These are phyloP conservation scores for Periophthalmodon schlosseri DNA, from an alignment of 2,113 vertebrate species.

Conservation along the genomic window DNA sequence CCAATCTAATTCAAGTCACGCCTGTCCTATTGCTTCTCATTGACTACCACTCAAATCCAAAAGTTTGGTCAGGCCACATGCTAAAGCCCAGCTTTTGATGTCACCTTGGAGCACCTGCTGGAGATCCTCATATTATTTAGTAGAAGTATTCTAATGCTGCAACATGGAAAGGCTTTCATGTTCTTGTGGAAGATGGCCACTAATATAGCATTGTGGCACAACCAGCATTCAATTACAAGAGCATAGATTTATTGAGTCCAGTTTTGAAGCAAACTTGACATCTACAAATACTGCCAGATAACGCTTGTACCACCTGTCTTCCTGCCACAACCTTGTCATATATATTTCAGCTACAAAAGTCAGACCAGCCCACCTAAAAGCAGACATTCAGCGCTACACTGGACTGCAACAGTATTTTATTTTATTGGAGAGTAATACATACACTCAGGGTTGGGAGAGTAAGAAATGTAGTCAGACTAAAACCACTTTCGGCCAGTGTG, in stretches of 20 bases:
- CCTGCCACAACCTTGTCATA: conserved; percentile 20
- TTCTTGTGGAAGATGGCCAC: conserved; percentile 1
- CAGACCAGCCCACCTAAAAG: conserved; percentile 20
- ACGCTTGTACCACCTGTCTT: conserved; percentile 37
- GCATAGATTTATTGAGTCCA: conserved; percentile 5
- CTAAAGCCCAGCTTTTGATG: background rate
- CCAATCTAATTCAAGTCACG: conserved; percentile 30
- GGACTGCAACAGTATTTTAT: conserved; percentile 24
- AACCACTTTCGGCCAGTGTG: background rate
- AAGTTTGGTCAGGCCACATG: conserved; percentile 6
- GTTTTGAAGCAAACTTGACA: conserved; percentile 26
- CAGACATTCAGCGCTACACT: conserved; percentile 10
- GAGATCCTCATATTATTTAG: background rate
- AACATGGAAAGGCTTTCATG: background rate
- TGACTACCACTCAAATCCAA: conserved; percentile 7
- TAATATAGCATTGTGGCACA: conserved; percentile 7
- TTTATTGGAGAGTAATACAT: conserved; percentile 14
- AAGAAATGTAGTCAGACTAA: conserved; percentile 7
- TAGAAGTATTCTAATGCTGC: background rate
- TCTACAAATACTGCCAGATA: conserved; percentile 45
- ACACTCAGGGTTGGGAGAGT: conserved; percentile 29
- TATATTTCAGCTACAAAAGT: conserved; percentile 10
- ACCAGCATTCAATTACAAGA: conserved; percentile 16
- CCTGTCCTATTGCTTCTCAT: conserved; percentile 17
- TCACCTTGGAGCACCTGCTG: background rate